Evolutionary conservation across 2,888 invertebrate species (phyloP), one percentile per base, ranked within the genome.

Genomic region (Parochlus steinenii): DNA sequence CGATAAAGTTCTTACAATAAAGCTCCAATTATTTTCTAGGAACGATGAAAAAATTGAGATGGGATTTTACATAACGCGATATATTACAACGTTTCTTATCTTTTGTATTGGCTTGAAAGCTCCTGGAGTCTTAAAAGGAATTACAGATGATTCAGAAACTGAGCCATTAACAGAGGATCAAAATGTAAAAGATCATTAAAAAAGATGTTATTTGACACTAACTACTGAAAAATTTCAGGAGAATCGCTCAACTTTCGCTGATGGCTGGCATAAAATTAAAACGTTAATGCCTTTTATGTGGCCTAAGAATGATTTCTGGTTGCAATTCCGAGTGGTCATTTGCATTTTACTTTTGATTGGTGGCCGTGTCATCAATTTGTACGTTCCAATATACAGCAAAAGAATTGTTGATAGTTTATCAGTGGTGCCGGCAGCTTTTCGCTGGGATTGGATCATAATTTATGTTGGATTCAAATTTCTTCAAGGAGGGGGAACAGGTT

Each of bases 401-500:
- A 64, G 72, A 47, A 90, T 97, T 50, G 36, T 89, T 44, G 78
- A 90, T 61, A 85, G 82, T 49, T 63, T 90, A 55, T 69, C 75
- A 11, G 54, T 58, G 37, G 52, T 54, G 23, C 64, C 67, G 3
- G 49, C 70, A 12, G 40, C 47, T 15, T 92, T 83, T 56, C 72
- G 87, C 45, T 97, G 90, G 87, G 89, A 93, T 51, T 72, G 78
- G 46, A 77, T 98, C 37, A 55, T 89, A 12, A 70, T 83, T 38
- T 95, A 87, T 54, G 86, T 87, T 16, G 63, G 61, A 2, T 72
- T 97, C 46, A 89, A 92, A 58, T 92, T 95, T 56, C 64, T 97
- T 6, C 93, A 93, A 67, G 97, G 97, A 3, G 89, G 92, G 6
- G 93, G 92, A 29, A 80, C 82, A 1, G 89, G 87, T n/a, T n/a